phyloP scores from a whole-genome alignment of 2,888 invertebrate genomes.

The Erebia aethiops region DNA sequence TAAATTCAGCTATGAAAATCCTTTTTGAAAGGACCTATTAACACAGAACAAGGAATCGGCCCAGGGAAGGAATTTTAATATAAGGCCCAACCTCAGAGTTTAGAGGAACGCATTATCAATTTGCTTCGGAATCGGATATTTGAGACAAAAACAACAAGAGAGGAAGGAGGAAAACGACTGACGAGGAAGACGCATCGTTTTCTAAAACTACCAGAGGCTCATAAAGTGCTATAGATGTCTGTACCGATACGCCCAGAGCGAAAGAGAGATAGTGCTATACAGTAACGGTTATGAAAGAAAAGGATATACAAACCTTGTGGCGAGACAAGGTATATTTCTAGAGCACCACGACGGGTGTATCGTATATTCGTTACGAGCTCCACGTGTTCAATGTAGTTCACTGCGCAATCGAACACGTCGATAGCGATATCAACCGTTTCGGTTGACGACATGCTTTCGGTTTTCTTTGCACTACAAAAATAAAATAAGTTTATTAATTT shows the following conservation, averaged over 20 bases:
- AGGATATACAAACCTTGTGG: slow-evolving; percentile 85
- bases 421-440: slow-evolving; percentile 68
- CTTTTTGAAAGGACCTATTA: too few species aligned
- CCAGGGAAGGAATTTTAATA: too few species aligned
- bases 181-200: slow-evolving; percentile 15
- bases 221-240: not conserved
- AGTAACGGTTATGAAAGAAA: not conserved
- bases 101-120: too few species aligned
- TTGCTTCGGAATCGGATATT: too few species aligned
- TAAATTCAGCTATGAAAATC: too few species aligned
- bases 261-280: not conserved
- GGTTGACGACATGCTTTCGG: slow-evolving; percentile 49
- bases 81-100: too few species aligned
- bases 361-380: slow-evolving; percentile 88
- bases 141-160: too few species aligned
- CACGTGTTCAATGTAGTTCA: slow-evolving; percentile 92
- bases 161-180: not conserved
- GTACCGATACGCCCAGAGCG: not conserved
- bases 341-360: slow-evolving; percentile 88
- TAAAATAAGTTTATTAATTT: too few species aligned
- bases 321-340: slow-evolving; percentile 89
- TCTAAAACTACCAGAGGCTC: slow-evolving; percentile 10
- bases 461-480: slow-evolving; percentile 41
- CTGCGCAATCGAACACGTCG: slow-evolving; percentile 78
- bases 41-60: too few species aligned